Evolutionary conservation across 2,797 vertebrate genomes (phyloP).

Genomic region (Gadopsis marmoratus): DNA sequence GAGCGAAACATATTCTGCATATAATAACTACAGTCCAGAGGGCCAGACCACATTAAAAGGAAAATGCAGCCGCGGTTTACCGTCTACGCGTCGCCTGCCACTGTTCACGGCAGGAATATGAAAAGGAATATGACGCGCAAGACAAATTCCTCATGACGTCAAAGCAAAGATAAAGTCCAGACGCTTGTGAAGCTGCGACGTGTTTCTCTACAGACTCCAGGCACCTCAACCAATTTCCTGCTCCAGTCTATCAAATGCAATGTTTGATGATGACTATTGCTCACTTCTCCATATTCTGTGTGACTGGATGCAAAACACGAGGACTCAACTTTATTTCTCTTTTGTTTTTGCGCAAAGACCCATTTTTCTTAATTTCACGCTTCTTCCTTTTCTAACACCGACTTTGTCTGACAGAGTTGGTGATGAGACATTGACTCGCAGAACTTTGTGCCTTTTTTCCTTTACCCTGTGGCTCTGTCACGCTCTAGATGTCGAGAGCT

Average conservation of each 20-base stretch:
- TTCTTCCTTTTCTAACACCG: not conserved
- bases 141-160: slow-evolving; percentile 31
- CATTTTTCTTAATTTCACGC: slow-evolving; percentile 25
- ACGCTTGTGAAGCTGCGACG: not conserved
- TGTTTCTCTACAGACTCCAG: slow-evolving; percentile 18
- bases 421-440: slow-evolving; percentile 26
- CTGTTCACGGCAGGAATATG: slow-evolving; percentile 9
- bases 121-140: not conserved
- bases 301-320: not conserved
- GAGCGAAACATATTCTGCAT: too few relatives aligned
- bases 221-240: slow-evolving; percentile 29
- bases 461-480: slow-evolving; percentile 20
- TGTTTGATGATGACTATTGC: slow-evolving; percentile 22
- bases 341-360: not conserved
- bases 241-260: slow-evolving; percentile 17
- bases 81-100: slow-evolving; percentile 1
- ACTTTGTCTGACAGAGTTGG: slow-evolving; percentile 29
- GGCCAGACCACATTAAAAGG: not conserved
- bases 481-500: slow-evolving; percentile 19
- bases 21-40: slow-evolving; percentile 12
- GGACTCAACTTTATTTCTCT: not conserved
- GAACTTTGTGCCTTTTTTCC: not conserved
- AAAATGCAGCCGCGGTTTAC: slow-evolving; percentile 16
- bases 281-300: not conserved
- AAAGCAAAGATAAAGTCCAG: slow-evolving; percentile 39